Evolutionary conservation across 2,797 vertebrate species (phyloP), one percentile per base, ranked within the genome.

Genomic region (Xiphophorus birchmanni): DNA sequence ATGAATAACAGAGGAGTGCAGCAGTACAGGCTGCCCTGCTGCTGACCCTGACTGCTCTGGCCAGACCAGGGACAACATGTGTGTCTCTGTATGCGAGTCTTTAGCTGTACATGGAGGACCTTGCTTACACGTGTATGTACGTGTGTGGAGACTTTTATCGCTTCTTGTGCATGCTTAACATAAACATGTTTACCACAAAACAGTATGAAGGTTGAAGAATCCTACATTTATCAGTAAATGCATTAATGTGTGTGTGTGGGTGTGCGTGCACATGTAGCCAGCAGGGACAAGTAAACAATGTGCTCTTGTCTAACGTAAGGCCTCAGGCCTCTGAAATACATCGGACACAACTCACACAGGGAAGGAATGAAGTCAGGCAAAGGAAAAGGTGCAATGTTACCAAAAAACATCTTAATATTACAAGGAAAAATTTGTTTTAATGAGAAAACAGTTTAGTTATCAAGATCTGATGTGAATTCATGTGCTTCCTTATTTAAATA

Each of bases 1-100:
- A 94, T 93, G 94, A 94, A 94, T 94, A 95, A 93, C 91, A 94
- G 91, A 93, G 93, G 94, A 90, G 90, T 92, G 86, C 88, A 91
- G 93, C 54, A 17, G 90, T 91, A 93, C 92, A 92, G 89, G 85
- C 89, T 93, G 94, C 86, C 93, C 93, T 79, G 87, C 85, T 44
- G 73, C 85, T 95, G 94, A 95, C 94, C 94, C 93, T 87, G 78
- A 65, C 90, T 72, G 82, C 90, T 91, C 88, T 90, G 93, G 83
- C 90, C 94, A 89, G 90, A 81, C 91, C 85, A 87, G 78, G 86
- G 77, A 91, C 73, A 5, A 37, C 63, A 45, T 81, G 35, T 71
- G 42, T 80, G 60, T 74, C 17, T 79, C n/a, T 42, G 37, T 67
- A n/a, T 76, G 35, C 47, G 26, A 60, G 9, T 60, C n/a, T 72